These are phyloP conservation scores for Sussaba pulchella DNA, from an alignment of 2,888 invertebrate species.

Conservation along the genomic window DNA sequence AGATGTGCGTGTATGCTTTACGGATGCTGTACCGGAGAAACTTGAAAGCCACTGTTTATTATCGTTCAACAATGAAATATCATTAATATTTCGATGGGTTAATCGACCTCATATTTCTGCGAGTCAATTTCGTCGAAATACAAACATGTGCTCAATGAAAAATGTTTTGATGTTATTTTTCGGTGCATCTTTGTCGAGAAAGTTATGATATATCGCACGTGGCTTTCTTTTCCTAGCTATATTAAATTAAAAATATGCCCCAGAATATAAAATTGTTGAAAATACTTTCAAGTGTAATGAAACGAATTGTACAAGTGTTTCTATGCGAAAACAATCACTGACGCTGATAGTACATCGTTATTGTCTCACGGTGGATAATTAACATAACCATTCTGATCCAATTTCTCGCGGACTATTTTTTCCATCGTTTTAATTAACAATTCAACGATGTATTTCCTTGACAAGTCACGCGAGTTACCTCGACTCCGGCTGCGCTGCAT, in stretches of 20 bases:
- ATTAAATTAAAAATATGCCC: too few relatives aligned
- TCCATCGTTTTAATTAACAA: constrained; percentile 53
- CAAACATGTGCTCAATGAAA: constrained; percentile 1
- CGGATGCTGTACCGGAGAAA: neutral
- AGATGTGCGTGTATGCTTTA: neutral
- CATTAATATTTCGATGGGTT: constrained; percentile 48
- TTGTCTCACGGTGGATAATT: neutral
- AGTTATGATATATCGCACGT: too few relatives aligned
- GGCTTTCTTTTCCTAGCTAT: too few relatives aligned
- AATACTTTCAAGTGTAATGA: too few relatives aligned
- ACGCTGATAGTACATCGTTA: too few relatives aligned
- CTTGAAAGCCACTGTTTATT: constrained; percentile 28
- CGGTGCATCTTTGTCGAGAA: neutral
- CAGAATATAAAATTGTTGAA: too few relatives aligned
- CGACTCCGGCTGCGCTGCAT: constrained; percentile 40
- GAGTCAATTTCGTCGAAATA: constrained; percentile 10
- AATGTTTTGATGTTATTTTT: constrained; percentile 18
- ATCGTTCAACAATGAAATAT: constrained; percentile 45
- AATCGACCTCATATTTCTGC: constrained; percentile 20
- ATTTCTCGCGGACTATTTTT: neutral
- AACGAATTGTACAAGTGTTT: too few relatives aligned
- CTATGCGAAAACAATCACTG: neutral
- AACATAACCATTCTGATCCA: neutral
- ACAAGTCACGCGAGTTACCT: constrained; percentile 53
- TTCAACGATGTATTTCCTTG: constrained; percentile 53